Evolutionary conservation across 2,113 vertebrate genomes (phyloP).

Genomic region (Falcunculus frontatus): DNA sequence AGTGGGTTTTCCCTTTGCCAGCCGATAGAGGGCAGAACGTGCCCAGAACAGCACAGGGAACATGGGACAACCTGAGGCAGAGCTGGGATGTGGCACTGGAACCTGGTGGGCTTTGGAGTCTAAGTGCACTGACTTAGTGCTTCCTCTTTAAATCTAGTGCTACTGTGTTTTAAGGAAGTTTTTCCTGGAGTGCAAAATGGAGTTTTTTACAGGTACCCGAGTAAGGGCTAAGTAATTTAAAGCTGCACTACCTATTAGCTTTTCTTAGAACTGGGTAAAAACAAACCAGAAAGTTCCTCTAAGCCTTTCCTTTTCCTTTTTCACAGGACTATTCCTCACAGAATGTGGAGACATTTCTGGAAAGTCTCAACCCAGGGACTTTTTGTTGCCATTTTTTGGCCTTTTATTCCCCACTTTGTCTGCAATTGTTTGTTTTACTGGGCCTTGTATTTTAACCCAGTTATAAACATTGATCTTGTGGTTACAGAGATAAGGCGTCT

Average conservation of each 20-base stretch:
- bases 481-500: slow-evolving; percentile 85
- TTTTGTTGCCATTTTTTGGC: slow-evolving; percentile 88
- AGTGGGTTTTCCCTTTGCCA: neutral
- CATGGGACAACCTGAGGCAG: accelerated
- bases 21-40: neutral
- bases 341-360: slow-evolving; percentile 91
- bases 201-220: neutral
- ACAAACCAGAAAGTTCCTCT: neutral
- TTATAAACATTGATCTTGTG: slow-evolving; percentile 90
- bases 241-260: neutral
- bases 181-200: neutral
- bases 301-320: neutral
- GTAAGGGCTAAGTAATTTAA: neutral
- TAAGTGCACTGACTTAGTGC: neutral
- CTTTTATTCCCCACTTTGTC: slow-evolving; percentile 89
- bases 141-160: neutral
- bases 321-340: slow-evolving; percentile 81
- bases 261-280: neutral
- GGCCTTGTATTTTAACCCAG: slow-evolving; percentile 91
- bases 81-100: neutral
- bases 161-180: neutral
- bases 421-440: slow-evolving; percentile 95
- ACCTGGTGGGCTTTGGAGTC: neutral
- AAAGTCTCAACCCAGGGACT: slow-evolving; percentile 85
- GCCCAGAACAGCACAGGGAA: neutral